These are phyloP conservation scores for Suillia variegata DNA, from an alignment of 2,888 invertebrate species.

Conservation along the genomic window DNA sequence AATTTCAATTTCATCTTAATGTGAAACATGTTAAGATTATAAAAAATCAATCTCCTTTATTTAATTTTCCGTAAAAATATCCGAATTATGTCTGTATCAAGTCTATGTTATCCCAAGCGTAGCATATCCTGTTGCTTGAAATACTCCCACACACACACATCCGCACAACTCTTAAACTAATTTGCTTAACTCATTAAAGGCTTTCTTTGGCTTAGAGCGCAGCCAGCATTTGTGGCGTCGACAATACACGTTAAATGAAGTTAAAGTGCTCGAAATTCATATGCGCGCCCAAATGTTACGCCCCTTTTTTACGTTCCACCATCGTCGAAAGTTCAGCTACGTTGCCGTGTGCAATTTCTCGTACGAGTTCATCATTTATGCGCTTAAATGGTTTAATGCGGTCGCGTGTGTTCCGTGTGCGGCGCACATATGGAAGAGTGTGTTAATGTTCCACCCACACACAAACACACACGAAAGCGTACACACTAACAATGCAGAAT, in stretches of 20 bases:
- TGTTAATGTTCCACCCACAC: neutral
- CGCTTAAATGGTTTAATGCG: conserved; percentile 9
- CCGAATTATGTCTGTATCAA: too few relatives aligned
- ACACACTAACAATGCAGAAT: too few relatives aligned
- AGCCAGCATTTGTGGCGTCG: neutral
- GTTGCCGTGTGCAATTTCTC: neutral
- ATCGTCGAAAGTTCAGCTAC: neutral
- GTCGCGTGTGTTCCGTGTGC: neutral
- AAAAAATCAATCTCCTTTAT: too few relatives aligned
- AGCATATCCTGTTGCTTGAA: conserved; percentile 3
- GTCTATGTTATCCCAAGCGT: too few relatives aligned
- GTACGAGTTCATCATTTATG: conserved; percentile 18
- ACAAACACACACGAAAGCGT: too few relatives aligned
- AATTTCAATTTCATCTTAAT: too few relatives aligned
- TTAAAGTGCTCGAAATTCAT: neutral
- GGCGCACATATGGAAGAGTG: too few relatives aligned
- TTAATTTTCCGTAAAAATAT: too few relatives aligned
- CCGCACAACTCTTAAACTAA: too few relatives aligned
- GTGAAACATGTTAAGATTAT: too few relatives aligned
- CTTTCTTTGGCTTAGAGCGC: neutral
- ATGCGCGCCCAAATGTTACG: neutral
- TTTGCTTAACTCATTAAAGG: neutral
- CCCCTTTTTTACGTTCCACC: too few relatives aligned
- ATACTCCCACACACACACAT: too few relatives aligned
- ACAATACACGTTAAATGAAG: neutral